A percentile compares a stretch with the other conserved stretches of the same genome.
Conservation (phyloP, 2,888 invertebrate species). For the Plebejus argus region DNA sequence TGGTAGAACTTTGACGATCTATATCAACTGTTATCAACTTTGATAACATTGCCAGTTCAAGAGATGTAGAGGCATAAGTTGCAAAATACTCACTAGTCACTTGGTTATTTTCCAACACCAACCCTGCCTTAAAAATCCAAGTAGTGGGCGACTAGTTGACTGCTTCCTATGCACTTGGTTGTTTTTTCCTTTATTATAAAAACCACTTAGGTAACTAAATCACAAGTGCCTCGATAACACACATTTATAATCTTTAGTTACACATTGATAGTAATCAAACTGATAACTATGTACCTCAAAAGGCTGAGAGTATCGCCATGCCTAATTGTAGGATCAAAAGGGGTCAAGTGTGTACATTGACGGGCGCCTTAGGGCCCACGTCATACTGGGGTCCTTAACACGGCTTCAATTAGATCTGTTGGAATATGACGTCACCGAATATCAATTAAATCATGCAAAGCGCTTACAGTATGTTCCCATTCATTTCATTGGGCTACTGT, state of each 20-base stretch:
- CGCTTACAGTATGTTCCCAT: slow-evolving; percentile 4
- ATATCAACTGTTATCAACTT: not conserved
- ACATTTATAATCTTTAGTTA: slow-evolving; percentile 21
- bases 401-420: slow-evolving; percentile 44
- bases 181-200: slow-evolving; percentile 3
- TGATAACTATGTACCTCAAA: slow-evolving; percentile 36
- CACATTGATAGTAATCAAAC: slow-evolving; percentile 26
- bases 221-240: slow-evolving; percentile 14
- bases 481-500: slow-evolving; percentile 3
- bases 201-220: not conserved
- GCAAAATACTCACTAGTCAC: not conserved
- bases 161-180: not conserved
- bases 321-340: slow-evolving; percentile 80
- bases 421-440: slow-evolving; percentile 39
- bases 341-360: slow-evolving; percentile 80
- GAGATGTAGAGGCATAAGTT: not conserved
- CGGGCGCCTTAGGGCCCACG: slow-evolving; percentile 76
- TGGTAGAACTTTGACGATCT: not conserved
- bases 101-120: not conserved
- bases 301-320: slow-evolving; percentile 63
- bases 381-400: slow-evolving; percentile 58
- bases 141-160: not conserved
- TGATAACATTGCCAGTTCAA: not conserved
- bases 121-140: not conserved
- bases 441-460: slow-evolving; percentile 32